Percentiles rank a stretch among this genome's conserved stretches.
phyloP scores from a whole-genome alignment of 2,113 vertebrate species.

The Chascanopsetta lugubris region DNA sequence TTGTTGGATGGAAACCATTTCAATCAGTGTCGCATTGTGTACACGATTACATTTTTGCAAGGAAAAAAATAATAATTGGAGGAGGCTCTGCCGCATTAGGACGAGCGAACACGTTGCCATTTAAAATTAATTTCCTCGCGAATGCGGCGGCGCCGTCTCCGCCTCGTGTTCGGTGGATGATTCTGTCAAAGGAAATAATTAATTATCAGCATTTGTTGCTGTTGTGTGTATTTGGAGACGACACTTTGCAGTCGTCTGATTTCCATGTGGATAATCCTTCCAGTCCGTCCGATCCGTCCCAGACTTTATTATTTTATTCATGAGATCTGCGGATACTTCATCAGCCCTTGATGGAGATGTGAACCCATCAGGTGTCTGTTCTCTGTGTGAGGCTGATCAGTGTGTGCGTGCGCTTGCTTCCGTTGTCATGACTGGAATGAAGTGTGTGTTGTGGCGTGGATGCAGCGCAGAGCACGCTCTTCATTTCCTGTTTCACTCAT shows the following conservation, averaged over 20 bases:
- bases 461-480: constrained; percentile 44
- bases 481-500: constrained; percentile 47
- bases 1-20: constrained; percentile 46
- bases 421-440: constrained; percentile 45
- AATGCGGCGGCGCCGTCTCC: not conserved
- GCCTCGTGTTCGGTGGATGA: constrained; percentile 40
- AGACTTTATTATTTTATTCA: constrained; percentile 60
- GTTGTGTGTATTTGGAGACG: constrained; percentile 14
- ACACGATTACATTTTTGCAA: constrained; percentile 43
- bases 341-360: constrained; percentile 32
- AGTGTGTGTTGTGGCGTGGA: constrained; percentile 38
- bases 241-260: constrained; percentile 17
- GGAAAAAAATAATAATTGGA: constrained; percentile 9
- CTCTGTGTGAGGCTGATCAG: constrained; percentile 29
- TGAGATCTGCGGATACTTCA: constrained; percentile 53
- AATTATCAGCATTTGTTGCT: constrained; percentile 24
- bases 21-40: constrained; percentile 49
- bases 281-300: constrained; percentile 17
- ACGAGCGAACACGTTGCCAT: constrained; percentile 27
- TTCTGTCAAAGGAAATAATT: constrained; percentile 52
- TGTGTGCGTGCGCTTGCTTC: constrained; percentile 13
- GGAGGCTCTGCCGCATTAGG: constrained; percentile 3
- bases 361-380: constrained; percentile 37
- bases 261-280: constrained; percentile 32
- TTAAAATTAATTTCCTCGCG: constrained; percentile 45